Conservation (phyloP, 2,888 invertebrate genomes). For the Rhimphoctona megacephalus region DNA sequence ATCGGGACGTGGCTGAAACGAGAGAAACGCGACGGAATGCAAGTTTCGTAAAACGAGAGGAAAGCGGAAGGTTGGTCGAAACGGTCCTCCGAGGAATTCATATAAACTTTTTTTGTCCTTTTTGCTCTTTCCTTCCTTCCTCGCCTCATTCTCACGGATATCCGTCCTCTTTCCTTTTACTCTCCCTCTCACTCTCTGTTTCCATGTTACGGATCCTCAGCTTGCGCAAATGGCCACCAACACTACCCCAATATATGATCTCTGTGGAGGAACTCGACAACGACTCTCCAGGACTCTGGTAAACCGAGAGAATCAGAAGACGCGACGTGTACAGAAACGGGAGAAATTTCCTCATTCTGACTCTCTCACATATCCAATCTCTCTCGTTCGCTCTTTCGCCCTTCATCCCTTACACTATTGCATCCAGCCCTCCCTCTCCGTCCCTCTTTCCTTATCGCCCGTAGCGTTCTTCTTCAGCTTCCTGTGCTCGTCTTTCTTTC, state of each 20-base stretch:
- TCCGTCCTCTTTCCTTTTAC: conserved; percentile 22
- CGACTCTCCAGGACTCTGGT: conserved; percentile 48
- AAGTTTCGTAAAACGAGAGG: conserved; percentile 26
- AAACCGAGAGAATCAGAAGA: conserved; percentile 47
- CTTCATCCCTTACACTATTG: conserved; percentile 33
- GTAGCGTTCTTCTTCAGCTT: conserved; percentile 6
- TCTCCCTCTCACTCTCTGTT: conserved; percentile 4
- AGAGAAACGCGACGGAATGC: conserved; percentile 58
- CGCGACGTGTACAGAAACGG: conserved; percentile 36
- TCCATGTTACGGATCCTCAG: conserved; percentile 29
- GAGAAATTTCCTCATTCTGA: conserved; percentile 22
- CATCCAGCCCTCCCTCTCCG: not conserved
- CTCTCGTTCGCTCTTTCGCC: conserved; percentile 17
- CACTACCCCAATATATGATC: conserved; percentile 19
- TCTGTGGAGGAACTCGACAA: conserved; percentile 22
- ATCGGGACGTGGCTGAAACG: conserved; percentile 46
- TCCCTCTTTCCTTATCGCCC: conserved; percentile 20
- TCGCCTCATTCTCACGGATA: conserved; percentile 17
- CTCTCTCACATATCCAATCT: conserved; percentile 4
- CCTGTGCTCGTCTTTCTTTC: conserved; percentile 27
- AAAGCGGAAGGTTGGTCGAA: conserved; percentile 43
- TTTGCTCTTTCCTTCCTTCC: not conserved
- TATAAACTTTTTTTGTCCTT: conserved; percentile 58
- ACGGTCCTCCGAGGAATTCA: conserved; percentile 63
- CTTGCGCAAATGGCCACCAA: conserved; percentile 17